phyloP scores from a whole-genome alignment of 2,888 invertebrate genomes.

The Cryptocephalus moraei region DNA sequence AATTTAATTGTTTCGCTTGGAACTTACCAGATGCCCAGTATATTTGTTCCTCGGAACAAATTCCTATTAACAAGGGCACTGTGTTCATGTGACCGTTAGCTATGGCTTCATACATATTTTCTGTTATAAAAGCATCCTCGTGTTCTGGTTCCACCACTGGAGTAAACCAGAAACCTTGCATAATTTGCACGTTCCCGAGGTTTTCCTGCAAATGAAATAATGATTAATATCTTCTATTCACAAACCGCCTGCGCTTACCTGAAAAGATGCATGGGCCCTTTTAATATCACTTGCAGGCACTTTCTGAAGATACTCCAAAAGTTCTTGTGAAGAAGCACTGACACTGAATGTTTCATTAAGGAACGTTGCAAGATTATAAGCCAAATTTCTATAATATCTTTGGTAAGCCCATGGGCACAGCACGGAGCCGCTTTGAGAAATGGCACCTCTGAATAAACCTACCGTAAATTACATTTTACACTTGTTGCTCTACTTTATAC shows the following conservation, averaged over 20 bases:
- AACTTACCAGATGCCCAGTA: background rate
- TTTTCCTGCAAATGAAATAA: constrained; percentile 7
- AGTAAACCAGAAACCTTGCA: constrained; percentile 16
- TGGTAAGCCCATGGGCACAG: constrained; percentile 19
- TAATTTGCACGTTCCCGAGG: constrained; percentile 14
- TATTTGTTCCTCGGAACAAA: constrained; percentile 15
- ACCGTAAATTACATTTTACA: background rate
- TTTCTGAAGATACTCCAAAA: constrained; percentile 8
- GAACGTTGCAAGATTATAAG: constrained; percentile 10
- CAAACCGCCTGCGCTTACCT: background rate
- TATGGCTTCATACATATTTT: constrained; percentile 14
- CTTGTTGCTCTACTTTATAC: background rate
- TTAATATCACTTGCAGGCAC: background rate
- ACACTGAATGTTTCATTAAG: constrained; percentile 5
- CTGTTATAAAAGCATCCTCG: constrained; percentile 17
- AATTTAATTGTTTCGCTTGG: too few species aligned
- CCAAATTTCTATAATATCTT: constrained; percentile 14
- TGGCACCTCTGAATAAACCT: constrained; percentile 17
- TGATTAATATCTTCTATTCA: background rate
- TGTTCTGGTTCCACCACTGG: constrained; percentile 17
- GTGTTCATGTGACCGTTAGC: constrained; percentile 12
- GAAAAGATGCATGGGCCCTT: background rate
- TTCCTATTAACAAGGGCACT: constrained; percentile 18
- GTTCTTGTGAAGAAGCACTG: constrained; percentile 3
- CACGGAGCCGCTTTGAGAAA: constrained; percentile 18